Evolutionary conservation across 2,797 vertebrate genomes (phyloP), one percentile per base, ranked within the genome.

Genomic region (Cheirogaleus major): DNA sequence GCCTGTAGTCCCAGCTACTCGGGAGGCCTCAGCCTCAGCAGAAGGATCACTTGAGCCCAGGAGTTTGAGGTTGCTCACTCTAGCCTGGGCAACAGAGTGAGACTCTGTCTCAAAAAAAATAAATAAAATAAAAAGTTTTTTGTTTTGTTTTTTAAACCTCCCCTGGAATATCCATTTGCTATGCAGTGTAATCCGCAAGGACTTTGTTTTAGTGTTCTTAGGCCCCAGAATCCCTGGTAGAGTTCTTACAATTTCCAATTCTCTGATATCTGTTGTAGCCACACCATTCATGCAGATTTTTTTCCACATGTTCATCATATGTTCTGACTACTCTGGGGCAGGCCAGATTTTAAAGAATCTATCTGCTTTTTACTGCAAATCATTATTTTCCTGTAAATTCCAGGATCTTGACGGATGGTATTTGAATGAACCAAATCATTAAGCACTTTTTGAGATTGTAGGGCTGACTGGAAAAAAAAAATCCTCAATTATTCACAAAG

Each of bases 251-350:
- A 91, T 52, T 63, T 59, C 67, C 72, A 81, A 3, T 45, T 87
- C 20, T 90, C 65, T 78, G 50, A 72, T 65, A 45, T 87, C 35
- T 84, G 11, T 61, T 90, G 84, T 18, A 14, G 59, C 38, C 41
- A 52, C 41, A 30, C 4, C n/a, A 79, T 70, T 76, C 52, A 48
- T 45, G 45, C 85, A 93, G 57, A 94, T 84, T 70, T 84, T 84
- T 95, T 96, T 89, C 48, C 82, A 93, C 86, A 95, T 96, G 91
- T 48, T 8, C 35, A 41, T 82, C 86, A 70, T 63, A 90, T 82
- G 35, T 78, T 91, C 70, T 89, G 45, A 41, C 48, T 95, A 57
- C 87, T 84, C 73, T 78, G 43, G 59, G n/a, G 32, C 30, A 95
- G 55, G 50, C 59, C 7, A 93, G 69, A 92, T 90, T 96, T 93